phyloP scores from a whole-genome alignment of 2,797 vertebrate species.

The Corythornis leucogaster region DNA sequence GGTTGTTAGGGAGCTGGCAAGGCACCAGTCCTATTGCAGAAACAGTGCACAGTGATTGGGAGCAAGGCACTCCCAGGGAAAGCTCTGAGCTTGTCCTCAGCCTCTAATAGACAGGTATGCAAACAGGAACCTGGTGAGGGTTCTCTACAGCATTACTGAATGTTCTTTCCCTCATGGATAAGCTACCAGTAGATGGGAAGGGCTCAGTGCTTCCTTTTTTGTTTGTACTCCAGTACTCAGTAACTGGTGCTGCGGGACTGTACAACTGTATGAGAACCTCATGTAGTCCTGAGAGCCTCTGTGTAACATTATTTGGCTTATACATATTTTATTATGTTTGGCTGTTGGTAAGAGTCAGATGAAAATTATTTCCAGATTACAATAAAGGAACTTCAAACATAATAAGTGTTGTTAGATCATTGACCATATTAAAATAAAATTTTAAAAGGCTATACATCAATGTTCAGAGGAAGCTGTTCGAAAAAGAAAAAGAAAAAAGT shows the following conservation, averaged over 20 bases:
- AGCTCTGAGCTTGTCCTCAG: background rate
- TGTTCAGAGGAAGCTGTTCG: constrained; percentile 46
- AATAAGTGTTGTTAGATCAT: constrained; percentile 64
- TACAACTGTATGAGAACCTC: background rate
- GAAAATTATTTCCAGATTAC: constrained; percentile 77
- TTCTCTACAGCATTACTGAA: background rate
- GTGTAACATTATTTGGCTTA: constrained; percentile 58
- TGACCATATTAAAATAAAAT: constrained; percentile 66
- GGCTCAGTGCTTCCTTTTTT: background rate
- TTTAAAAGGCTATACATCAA: constrained; percentile 56
- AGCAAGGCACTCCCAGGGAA: background rate
- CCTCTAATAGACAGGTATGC: background rate
- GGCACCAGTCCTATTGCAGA: background rate
- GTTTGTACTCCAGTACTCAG: background rate
- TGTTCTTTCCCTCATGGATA: background rate
- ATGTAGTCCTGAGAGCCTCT: constrained; percentile 3
- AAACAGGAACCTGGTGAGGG: background rate
- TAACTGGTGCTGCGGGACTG: background rate
- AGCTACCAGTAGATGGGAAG: background rate
- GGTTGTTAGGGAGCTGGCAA: background rate
- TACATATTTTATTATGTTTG: constrained; percentile 73
- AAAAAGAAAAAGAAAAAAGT: background rate
- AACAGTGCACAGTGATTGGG: background rate
- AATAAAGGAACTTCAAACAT: constrained; percentile 65
- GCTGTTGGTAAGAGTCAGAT: constrained; percentile 66